Conservation (phyloP, 2,797 vertebrate genomes). For the Thalassophryne amazonica region DNA sequence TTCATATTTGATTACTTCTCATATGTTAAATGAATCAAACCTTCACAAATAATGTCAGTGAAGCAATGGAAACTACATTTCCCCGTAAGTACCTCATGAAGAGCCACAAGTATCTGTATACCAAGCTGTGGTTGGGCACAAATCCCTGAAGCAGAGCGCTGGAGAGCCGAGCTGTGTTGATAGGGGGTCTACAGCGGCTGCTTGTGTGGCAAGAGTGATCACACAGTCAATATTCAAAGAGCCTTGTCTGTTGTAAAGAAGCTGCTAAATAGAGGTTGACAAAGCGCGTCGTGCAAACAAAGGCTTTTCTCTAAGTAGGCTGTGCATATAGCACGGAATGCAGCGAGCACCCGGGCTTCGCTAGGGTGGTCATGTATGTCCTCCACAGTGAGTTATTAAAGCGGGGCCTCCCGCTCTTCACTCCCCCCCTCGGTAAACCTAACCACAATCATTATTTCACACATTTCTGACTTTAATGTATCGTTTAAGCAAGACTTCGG, state of each 20-base stretch:
- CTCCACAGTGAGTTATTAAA: slow-evolving; percentile 70
- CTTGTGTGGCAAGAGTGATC: slow-evolving; percentile 81
- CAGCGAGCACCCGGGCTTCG: slow-evolving; percentile 56
- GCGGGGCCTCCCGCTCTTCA: slow-evolving; percentile 55
- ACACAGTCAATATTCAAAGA: slow-evolving; percentile 83
- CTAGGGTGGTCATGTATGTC: slow-evolving; percentile 70
- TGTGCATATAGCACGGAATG: slow-evolving; percentile 69
- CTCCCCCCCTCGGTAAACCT: slow-evolving; percentile 30
- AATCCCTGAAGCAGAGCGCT: slow-evolving; percentile 43
- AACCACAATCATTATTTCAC: slow-evolving; percentile 18
- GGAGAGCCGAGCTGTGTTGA: slow-evolving; percentile 37
- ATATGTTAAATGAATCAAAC: slow-evolving; percentile 46
- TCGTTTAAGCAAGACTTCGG: not conserved
- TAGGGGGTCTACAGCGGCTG: slow-evolving; percentile 50
- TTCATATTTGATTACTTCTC: slow-evolving; percentile 14
- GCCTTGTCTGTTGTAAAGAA: slow-evolving; percentile 71
- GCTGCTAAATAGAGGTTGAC: slow-evolving; percentile 76
- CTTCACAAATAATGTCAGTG: slow-evolving; percentile 34
- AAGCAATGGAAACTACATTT: slow-evolving; percentile 39
- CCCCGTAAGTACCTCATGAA: slow-evolving; percentile 25
- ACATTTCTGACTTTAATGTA: slow-evolving; percentile 1
- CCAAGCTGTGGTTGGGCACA: slow-evolving; percentile 51
- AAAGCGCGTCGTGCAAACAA: slow-evolving; percentile 75
- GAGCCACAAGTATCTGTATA: slow-evolving; percentile 41
- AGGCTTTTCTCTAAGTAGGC: slow-evolving; percentile 67